A percentile compares a stretch with the other conserved stretches of the same genome.
Evolutionary conservation across 2,113 vertebrate species (phyloP).

Genomic region (Malurus elegans): DNA sequence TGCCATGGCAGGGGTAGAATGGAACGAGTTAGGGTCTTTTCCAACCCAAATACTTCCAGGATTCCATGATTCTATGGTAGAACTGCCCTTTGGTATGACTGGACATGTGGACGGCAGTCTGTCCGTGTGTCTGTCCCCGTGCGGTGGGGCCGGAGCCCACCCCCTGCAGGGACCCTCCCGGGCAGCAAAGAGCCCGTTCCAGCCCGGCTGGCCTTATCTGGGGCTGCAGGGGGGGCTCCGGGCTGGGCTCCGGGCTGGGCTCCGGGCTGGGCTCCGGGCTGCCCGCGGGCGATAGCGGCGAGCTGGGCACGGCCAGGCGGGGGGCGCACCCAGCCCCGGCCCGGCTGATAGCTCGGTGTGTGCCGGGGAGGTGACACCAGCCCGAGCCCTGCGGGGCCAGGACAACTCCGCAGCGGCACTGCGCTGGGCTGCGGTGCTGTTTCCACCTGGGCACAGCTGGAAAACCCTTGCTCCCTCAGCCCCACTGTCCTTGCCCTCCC

Average conservation of each 20-base stretch:
- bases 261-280: neutral
- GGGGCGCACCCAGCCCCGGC: neutral
- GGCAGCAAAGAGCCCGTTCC: neutral
- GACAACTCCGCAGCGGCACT: rapidly evolving
- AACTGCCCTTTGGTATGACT: rapidly evolving
- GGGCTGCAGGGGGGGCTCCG: neutral
- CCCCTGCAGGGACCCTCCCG: rapidly evolving
- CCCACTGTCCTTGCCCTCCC: neutral
- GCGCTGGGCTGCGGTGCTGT: neutral
- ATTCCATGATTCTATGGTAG: rapidly evolving
- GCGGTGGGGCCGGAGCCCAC: neutral
- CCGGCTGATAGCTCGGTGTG: neutral
- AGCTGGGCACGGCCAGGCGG: neutral
- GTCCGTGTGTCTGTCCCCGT: neutral
- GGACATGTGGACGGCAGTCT: neutral
- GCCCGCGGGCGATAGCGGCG: neutral
- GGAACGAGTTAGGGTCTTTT: rapidly evolving
- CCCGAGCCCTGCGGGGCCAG: rapidly evolving
- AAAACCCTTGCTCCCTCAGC: rapidly evolving
- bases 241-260: neutral
- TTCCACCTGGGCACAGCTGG: neutral
- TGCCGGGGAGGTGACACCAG: rapidly evolving
- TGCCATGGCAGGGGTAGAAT: neutral
- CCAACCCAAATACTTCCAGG: neutral
- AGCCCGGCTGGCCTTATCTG: neutral